Conservation (phyloP, 2,797 vertebrate genomes). For the Cyprinella venusta region DNA sequence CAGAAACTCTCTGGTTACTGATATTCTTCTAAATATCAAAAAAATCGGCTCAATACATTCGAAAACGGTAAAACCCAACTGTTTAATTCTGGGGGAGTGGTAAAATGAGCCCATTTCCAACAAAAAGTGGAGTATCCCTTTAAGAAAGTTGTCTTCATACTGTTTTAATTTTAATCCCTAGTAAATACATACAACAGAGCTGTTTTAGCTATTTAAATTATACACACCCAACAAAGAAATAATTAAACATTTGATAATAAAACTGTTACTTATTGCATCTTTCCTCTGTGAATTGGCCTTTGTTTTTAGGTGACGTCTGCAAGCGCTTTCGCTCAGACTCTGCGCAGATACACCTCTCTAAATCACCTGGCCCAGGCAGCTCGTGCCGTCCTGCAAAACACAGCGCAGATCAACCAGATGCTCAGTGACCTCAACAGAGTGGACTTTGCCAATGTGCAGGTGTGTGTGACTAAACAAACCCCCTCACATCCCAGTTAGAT, state of each 20-base stretch:
- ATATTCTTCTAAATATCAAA: too few species aligned
- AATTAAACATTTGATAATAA: too few species aligned
- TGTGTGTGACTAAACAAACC: conserved; percentile 56
- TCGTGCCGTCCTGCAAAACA: conserved; percentile 93
- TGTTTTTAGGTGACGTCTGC: conserved; percentile 85
- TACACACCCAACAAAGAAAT: not conserved
- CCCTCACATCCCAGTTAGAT: not conserved
- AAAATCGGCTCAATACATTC: too few species aligned
- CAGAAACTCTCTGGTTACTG: too few species aligned
- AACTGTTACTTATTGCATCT: not conserved
- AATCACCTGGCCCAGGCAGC: conserved; percentile 95
- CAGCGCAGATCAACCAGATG: conserved; percentile 96
- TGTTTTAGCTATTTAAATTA: not conserved
- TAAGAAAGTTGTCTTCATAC: not conserved
- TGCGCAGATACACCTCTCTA: conserved; percentile 94
- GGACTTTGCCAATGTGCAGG: conserved; percentile 95
- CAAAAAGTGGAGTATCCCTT: too few species aligned
- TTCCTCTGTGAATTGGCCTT: not conserved
- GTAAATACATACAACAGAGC: not conserved
- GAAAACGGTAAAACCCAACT: too few species aligned
- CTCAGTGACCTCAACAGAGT: conserved; percentile 94
- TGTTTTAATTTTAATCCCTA: not conserved
- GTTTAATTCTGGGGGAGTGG: too few species aligned
- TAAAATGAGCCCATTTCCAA: too few species aligned
- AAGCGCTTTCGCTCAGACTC: conserved; percentile 91